A percentile compares a stretch with the other conserved stretches of the same genome.
These are phyloP conservation scores for Echiichthys vipera DNA, from an alignment of 2,797 vertebrate species.

Conservation along the genomic window DNA sequence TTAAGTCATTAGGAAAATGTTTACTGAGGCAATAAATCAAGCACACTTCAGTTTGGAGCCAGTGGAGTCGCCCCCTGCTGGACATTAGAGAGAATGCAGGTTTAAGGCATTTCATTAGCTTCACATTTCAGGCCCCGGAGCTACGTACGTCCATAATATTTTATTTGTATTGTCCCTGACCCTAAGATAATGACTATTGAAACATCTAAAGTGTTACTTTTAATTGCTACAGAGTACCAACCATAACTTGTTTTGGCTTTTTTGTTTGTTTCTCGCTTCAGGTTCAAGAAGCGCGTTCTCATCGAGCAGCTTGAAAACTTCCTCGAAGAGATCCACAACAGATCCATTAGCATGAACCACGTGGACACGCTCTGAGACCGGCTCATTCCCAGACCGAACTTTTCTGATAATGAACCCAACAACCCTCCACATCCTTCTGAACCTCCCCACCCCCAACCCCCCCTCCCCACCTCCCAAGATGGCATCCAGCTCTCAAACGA, in stretches of 20 bases:
- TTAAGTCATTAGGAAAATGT: too few species aligned
- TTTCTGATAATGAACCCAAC: constrained; percentile 11
- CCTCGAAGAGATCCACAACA: constrained; percentile 94
- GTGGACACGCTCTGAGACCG: constrained; percentile 79
- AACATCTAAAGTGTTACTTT: not conserved
- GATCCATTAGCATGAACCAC: constrained; percentile 92
- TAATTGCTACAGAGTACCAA: not conserved
- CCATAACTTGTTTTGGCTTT: not conserved
- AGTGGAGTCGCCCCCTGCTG: too few species aligned
- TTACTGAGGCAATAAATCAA: too few species aligned
- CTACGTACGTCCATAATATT: too few species aligned
- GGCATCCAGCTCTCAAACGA: constrained; percentile 32
- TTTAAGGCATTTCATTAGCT: too few species aligned
- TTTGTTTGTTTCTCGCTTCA: constrained; percentile 65
- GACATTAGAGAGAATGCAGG: too few species aligned
- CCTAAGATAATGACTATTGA: not conserved
- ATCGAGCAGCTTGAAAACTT: constrained; percentile 97
- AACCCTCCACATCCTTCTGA: constrained; percentile 6
- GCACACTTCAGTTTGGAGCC: too few species aligned
- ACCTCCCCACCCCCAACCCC: too few species aligned
- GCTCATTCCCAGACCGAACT: constrained; percentile 39
- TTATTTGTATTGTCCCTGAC: too few species aligned
- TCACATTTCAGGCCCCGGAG: too few species aligned
- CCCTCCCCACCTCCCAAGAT: not conserved
- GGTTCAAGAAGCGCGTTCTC: constrained; percentile 97